Conservation (phyloP, 92 coral and sea anemone species). For the Diadumene lineata region DNA sequence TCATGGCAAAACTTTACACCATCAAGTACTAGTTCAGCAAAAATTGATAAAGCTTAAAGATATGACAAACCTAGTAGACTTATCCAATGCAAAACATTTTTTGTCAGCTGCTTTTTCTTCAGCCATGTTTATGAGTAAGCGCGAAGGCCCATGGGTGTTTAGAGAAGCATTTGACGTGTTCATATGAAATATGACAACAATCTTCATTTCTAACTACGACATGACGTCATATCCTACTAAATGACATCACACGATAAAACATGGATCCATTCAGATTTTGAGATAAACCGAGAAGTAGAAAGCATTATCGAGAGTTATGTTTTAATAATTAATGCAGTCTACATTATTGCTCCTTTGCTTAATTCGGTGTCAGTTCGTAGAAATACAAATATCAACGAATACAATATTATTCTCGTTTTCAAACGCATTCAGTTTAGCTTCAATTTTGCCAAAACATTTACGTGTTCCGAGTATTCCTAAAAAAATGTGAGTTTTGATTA, state of each 20-base stretch:
- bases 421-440: too few species aligned
- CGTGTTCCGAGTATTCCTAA: too few species aligned
- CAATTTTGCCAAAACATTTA: too few species aligned
- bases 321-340: too few species aligned
- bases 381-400: too few species aligned
- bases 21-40: slow-evolving; percentile 1
- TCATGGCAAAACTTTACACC: slow-evolving; percentile 16
- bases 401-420: too few species aligned
- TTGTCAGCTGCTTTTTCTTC: slow-evolving; percentile 22
- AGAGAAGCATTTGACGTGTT: slow-evolving; percentile 16
- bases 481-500: too few species aligned
- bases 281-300: too few species aligned
- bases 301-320: too few species aligned
- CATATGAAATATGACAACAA: slow-evolving; percentile 14
- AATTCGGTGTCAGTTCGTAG: too few species aligned
- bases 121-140: slow-evolving; percentile 45
- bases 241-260: slow-evolving; percentile 7
- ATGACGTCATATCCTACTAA: background rate
- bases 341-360: background rate
- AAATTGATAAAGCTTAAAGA: slow-evolving; percentile 6
- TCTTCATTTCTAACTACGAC: slow-evolving; percentile 11
- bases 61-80: slow-evolving; percentile 6
- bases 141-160: slow-evolving; percentile 36
- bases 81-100: slow-evolving; percentile 19
- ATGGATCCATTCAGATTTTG: slow-evolving; percentile 4